These are phyloP conservation scores for Onychostruthus taczanowskii DNA, from an alignment of 2,113 vertebrate genomes.

Conservation along the genomic window DNA sequence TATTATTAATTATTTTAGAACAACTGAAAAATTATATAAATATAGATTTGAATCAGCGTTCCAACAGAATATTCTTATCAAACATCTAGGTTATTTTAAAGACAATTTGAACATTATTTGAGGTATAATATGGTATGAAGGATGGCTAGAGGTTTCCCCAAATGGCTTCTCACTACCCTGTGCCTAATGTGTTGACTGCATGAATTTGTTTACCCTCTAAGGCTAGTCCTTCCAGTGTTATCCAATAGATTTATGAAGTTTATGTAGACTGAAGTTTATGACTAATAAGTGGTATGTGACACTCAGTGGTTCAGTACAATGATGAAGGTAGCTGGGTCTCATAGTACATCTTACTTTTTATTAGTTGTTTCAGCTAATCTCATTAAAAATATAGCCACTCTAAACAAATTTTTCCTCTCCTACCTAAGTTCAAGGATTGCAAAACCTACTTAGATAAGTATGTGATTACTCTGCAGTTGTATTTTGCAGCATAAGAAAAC, in stretches of 20 bases:
- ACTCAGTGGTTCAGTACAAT: accelerated
- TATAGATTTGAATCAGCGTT: background rate
- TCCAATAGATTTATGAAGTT: background rate
- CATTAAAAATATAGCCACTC: background rate
- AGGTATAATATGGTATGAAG: background rate
- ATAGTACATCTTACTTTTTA: background rate
- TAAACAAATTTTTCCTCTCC: background rate
- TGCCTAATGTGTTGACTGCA: background rate
- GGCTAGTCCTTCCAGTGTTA: background rate
- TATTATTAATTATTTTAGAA: background rate
- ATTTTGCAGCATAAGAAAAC: background rate
- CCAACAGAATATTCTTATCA: background rate
- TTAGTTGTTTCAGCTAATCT: background rate
- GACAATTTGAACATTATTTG: background rate
- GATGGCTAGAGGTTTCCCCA: background rate
- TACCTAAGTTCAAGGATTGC: background rate
- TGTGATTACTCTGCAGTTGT: background rate
- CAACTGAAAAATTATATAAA: background rate
- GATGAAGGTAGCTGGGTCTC: background rate
- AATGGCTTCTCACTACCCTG: background rate
- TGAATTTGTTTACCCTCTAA: background rate
- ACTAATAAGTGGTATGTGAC: background rate
- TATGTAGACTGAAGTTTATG: background rate
- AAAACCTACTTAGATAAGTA: background rate
- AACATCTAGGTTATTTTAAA: background rate